Percentiles rank a stretch among this genome's conserved stretches.
These are phyloP conservation scores for Spisula subtruncata DNA, from an alignment of 2,888 invertebrate genomes.

Conservation along the genomic window DNA sequence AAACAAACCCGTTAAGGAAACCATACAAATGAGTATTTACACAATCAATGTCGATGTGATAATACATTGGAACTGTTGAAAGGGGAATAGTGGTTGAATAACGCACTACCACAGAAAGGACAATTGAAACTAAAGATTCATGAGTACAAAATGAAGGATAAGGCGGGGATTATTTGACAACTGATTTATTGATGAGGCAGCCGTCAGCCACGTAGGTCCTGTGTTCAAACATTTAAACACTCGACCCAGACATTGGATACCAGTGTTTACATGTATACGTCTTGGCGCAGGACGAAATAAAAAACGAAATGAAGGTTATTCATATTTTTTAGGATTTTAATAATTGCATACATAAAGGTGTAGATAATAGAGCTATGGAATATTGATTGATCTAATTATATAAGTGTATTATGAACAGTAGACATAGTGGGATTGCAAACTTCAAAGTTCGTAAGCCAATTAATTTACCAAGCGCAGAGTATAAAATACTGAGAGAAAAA, in stretches of 20 bases:
- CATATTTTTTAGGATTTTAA: not conserved
- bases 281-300: not conserved
- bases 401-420: not conserved
- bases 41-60: constrained; percentile 22
- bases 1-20: constrained; percentile 7
- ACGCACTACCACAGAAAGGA: not conserved
- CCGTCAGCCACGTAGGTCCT: not conserved
- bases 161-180: not conserved
- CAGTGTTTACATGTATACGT: not conserved
- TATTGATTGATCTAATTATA: not conserved
- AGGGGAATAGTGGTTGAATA: not conserved
- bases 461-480: not conserved
- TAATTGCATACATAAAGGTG: not conserved
- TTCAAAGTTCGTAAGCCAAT: not conserved
- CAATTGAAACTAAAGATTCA: not conserved
- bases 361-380: not conserved
- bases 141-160: not conserved
- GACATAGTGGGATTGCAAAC: not conserved
- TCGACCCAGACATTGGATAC: not conserved
- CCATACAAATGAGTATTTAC: constrained; percentile 28
- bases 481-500: not conserved
- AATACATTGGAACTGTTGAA: constrained; percentile 20
- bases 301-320: not conserved
- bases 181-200: constrained; percentile 8
- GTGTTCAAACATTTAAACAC: not conserved